Conservation (phyloP, 2,797 vertebrate species). For the Nyctalus aviator region DNA sequence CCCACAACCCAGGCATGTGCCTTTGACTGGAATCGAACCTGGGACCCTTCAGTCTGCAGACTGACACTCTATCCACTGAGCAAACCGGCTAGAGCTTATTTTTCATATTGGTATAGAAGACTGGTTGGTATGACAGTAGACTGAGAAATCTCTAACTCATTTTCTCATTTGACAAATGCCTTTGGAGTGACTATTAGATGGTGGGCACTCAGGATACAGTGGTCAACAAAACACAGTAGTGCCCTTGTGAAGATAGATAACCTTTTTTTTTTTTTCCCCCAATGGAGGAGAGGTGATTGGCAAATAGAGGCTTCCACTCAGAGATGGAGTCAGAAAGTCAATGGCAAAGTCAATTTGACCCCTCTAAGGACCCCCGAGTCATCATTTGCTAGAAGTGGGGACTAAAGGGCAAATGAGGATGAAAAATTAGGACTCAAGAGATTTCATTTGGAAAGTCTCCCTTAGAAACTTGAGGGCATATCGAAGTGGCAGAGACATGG, state of each 20-base stretch:
- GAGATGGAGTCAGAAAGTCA: background rate
- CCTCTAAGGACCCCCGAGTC: background rate
- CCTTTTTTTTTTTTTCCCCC: background rate
- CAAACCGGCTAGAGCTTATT: too few species aligned
- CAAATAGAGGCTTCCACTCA: background rate
- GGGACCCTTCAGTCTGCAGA: too few species aligned
- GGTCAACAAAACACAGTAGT: background rate
- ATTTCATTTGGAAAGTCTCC: background rate
- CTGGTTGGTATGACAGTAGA: background rate
- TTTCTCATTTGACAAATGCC: slow-evolving; percentile 12
- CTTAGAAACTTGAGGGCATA: background rate
- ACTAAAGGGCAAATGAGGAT: background rate
- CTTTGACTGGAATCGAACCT: too few species aligned
- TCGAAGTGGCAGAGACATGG: background rate
- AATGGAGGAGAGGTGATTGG: background rate
- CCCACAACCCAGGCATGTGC: too few species aligned
- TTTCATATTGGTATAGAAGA: background rate
- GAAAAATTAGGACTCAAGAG: background rate
- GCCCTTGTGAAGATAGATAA: background rate
- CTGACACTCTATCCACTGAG: too few species aligned
- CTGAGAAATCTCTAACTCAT: background rate
- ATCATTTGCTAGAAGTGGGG: slow-evolving; percentile 6
- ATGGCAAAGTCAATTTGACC: background rate
- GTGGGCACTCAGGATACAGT: background rate
- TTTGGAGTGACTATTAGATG: background rate